Conservation (phyloP, 2,797 vertebrate species). For the Micromesistius poutassou region DNA sequence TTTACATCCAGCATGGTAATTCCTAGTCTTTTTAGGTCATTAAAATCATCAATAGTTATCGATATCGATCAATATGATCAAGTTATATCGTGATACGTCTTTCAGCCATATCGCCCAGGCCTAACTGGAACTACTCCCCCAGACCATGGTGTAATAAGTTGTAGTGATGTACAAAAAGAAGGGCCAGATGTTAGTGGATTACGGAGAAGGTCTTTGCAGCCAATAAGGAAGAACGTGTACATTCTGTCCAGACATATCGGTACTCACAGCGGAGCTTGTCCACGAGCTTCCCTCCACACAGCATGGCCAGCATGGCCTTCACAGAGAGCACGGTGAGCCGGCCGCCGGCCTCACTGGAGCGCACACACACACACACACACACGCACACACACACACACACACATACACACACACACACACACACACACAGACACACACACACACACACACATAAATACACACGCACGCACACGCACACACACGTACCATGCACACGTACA, state of each 20-base stretch:
- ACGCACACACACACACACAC: conserved; percentile 7
- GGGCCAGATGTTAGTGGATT: background rate
- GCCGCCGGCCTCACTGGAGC: conserved; percentile 83
- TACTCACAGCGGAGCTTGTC: conserved; percentile 97
- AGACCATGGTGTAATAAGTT: too few species aligned
- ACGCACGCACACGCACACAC: too few species aligned
- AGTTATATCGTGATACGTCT: too few species aligned
- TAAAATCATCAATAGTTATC: too few species aligned
- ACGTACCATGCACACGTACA: too few species aligned
- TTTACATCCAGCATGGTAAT: too few species aligned
- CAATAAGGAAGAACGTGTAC: background rate
- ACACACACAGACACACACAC: background rate
- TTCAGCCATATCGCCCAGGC: too few species aligned
- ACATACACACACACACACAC: conserved; percentile 5
- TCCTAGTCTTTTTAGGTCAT: too few species aligned
- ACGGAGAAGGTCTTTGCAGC: background rate
- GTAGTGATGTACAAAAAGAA: background rate
- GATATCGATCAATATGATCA: too few species aligned
- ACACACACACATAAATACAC: too few species aligned
- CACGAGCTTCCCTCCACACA: conserved; percentile 92
- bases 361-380: conserved; percentile 34
- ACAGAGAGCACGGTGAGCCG: conserved; percentile 89
- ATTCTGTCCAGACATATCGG: background rate
- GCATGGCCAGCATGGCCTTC: conserved; percentile 88
- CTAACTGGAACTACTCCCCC: too few species aligned